Percentiles rank a stretch among this genome's conserved stretches.
phyloP scores from a whole-genome alignment of 2,113 vertebrate genomes.

The Dolichallabes microphthalmus region DNA sequence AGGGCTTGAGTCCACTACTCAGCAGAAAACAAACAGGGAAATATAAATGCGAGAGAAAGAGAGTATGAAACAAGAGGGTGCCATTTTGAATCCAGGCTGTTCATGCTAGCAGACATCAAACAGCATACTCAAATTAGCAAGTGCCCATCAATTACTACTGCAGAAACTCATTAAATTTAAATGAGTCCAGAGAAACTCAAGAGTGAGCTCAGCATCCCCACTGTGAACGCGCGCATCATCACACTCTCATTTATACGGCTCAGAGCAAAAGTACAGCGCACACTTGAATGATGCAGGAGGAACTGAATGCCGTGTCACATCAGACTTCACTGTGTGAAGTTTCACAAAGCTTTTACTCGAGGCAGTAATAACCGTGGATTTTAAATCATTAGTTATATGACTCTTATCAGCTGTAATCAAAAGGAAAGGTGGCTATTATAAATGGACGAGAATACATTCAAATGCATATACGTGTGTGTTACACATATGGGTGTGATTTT shows the following conservation, averaged over 20 bases:
- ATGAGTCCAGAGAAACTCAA: conserved; percentile 12
- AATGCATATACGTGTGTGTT: not conserved
- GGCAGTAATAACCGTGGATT: not conserved
- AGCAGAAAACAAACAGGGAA: not conserved
- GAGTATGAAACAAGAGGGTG: not conserved
- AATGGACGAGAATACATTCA: not conserved
- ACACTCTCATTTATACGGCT: not conserved
- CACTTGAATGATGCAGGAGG: not conserved
- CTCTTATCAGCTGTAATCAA: not conserved
- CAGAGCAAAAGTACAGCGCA: conserved; percentile 15
- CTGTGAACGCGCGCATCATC: conserved; percentile 1
- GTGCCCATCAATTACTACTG: conserved; percentile 25
- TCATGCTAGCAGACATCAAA: conserved; percentile 1
- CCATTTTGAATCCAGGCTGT: conserved; percentile 18
- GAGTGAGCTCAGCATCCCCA: conserved; percentile 6
- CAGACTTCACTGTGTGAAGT: not conserved
- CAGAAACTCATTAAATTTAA: conserved; percentile 34
- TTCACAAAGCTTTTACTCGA: not conserved
- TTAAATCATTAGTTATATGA: conserved; percentile 3
- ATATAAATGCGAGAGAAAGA: not conserved
- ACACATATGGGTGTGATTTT: not conserved
- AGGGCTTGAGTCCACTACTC: not conserved
- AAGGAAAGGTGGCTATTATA: not conserved
- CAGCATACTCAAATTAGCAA: conserved; percentile 19
- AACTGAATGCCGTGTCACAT: not conserved